phyloP scores from a whole-genome alignment of 2,113 vertebrate species.

The Melospiza melodia region DNA sequence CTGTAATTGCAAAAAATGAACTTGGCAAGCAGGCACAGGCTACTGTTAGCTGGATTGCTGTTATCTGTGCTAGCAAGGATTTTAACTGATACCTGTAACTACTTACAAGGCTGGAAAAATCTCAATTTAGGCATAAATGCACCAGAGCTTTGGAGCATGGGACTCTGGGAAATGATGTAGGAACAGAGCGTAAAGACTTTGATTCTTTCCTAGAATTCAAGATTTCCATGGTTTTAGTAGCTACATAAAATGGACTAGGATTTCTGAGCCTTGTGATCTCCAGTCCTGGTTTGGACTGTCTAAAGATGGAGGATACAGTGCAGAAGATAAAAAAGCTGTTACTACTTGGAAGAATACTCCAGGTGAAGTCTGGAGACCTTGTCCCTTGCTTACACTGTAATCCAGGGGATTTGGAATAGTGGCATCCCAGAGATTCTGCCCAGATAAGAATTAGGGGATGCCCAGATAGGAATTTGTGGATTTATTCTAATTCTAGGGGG shows the following conservation, averaged over 20 bases:
- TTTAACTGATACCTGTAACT: conserved; percentile 73
- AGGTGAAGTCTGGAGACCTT: conserved; percentile 69
- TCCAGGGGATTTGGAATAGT: conserved; percentile 79
- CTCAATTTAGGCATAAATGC: conserved; percentile 83
- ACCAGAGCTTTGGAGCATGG: conserved; percentile 83
- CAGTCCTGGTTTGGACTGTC: conserved; percentile 71
- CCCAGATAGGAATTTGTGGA: conserved; percentile 79
- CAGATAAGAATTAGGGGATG: conserved; percentile 79
- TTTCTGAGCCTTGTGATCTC: conserved; percentile 66
- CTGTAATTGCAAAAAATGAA: neutral
- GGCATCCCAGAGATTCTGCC: conserved; percentile 78
- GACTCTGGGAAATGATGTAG: conserved; percentile 82
- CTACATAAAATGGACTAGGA: conserved; percentile 74
- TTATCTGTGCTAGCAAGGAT: conserved; percentile 74
- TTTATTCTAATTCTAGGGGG: conserved; percentile 75
- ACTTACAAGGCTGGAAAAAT: conserved; percentile 82
- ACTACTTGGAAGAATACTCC: conserved; percentile 70
- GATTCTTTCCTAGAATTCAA: conserved; percentile 82
- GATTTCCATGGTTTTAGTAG: conserved; percentile 80
- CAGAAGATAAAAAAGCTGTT: conserved; percentile 42
- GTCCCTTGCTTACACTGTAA: conserved; percentile 75
- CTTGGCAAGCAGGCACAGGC: conserved; percentile 53
- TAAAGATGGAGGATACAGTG: conserved; percentile 41
- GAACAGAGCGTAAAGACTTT: conserved; percentile 80
- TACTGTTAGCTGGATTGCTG: conserved; percentile 67